A percentile compares a stretch with the other conserved stretches of the same genome.
phyloP scores from a whole-genome alignment of 2,888 invertebrate species.

The Tridacna gigas region DNA sequence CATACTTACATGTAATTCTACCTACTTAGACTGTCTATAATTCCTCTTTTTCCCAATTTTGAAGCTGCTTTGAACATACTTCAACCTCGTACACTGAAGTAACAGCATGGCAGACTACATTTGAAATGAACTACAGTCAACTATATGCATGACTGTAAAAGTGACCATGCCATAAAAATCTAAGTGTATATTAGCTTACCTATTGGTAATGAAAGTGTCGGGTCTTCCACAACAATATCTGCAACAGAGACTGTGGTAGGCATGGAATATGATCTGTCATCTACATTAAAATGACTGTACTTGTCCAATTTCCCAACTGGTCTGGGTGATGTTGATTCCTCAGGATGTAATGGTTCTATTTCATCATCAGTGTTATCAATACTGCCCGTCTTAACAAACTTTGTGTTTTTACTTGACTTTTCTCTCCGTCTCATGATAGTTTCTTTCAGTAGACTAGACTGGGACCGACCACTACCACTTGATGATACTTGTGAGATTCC shows the following conservation, averaged over 20 bases:
- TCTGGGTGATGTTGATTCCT: conserved; percentile 16
- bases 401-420: conserved; percentile 22
- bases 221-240: conserved; percentile 56
- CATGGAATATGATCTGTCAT: conserved; percentile 32
- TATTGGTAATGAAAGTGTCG: conserved; percentile 16
- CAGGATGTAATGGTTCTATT: conserved; percentile 41
- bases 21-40: too few species aligned
- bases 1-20: too few species aligned
- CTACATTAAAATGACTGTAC: conserved; percentile 13
- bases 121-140: too few species aligned
- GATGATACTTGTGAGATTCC: conserved; percentile 47
- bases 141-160: too few species aligned
- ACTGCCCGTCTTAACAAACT: conserved; percentile 36
- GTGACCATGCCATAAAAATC: too few species aligned
- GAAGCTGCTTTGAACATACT: too few species aligned
- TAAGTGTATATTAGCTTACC: too few species aligned
- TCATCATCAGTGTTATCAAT: conserved; percentile 49
- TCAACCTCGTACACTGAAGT: too few species aligned
- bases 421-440: not conserved
- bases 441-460: not conserved
- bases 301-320: conserved; percentile 3
- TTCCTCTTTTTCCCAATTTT: too few species aligned
- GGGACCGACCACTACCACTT: conserved; percentile 49
- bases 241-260: conserved; percentile 53
- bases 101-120: not conserved